These are phyloP conservation scores for Pluvialis apricaria DNA, from an alignment of 2,113 vertebrate genomes.

Conservation along the genomic window DNA sequence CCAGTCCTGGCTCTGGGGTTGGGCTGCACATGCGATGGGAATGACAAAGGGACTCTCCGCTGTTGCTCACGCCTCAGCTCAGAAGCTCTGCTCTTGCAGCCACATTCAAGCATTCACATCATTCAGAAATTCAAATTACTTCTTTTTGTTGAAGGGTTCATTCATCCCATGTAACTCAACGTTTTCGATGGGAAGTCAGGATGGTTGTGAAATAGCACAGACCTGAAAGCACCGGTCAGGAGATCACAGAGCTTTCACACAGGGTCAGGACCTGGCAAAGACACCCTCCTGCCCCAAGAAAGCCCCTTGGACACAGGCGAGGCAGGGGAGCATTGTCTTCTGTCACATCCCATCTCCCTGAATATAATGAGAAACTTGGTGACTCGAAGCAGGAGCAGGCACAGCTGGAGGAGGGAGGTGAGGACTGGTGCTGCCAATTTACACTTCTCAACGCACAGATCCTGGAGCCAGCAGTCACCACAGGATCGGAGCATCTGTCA, in stretches of 20 bases:
- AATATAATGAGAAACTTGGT: neutral
- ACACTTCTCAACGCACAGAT: neutral
- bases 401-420: neutral
- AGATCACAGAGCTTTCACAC: neutral
- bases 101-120: neutral
- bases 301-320: neutral
- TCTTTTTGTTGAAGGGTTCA: neutral
- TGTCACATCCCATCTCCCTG: neutral
- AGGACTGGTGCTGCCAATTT: neutral
- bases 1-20: neutral
- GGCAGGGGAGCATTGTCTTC: neutral
- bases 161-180: neutral
- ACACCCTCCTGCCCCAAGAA: neutral
- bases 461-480: neutral
- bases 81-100: neutral
- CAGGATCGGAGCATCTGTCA: neutral
- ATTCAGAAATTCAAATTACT: neutral
- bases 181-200: neutral
- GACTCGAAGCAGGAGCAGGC: fast-evolving
- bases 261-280: neutral
- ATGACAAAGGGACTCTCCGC: neutral
- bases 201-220: neutral
- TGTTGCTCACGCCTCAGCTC: neutral
- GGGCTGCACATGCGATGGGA: neutral
- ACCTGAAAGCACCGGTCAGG: neutral